Conservation (phyloP, 1,140 invertebrate species). For the Monochamus saltuarius region DNA sequence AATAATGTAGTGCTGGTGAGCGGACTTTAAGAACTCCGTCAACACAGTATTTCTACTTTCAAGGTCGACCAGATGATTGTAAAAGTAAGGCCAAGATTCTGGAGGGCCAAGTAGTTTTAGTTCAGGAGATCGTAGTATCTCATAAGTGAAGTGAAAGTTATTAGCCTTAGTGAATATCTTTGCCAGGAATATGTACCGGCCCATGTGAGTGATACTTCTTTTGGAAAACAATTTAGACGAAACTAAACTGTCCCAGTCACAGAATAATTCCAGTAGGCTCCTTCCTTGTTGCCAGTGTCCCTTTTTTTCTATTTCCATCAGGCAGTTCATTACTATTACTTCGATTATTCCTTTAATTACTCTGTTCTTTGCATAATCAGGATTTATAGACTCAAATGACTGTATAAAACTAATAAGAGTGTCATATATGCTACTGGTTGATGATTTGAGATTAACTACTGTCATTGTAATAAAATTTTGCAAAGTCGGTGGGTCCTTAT, state of each 20-base stretch:
- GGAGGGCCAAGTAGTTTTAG: too few relatives aligned
- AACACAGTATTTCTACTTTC: too few relatives aligned
- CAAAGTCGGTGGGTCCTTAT: conserved; percentile 20
- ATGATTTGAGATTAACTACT: conserved; percentile 22
- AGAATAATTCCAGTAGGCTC: conserved; percentile 21
- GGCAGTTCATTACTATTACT: conserved; percentile 29
- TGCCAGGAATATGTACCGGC: conserved; percentile 31
- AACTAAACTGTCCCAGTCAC: conserved; percentile 31
- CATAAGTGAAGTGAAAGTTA: conserved; percentile 23
- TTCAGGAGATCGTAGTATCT: conserved; percentile 23
- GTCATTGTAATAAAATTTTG: conserved; percentile 32
- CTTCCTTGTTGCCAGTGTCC: conserved; percentile 5
- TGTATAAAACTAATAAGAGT: too few relatives aligned
- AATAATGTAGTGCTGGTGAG: too few relatives aligned
- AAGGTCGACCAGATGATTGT: too few relatives aligned
- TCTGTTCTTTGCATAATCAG: conserved; percentile 5
- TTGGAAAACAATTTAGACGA: conserved; percentile 23
- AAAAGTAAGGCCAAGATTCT: too few relatives aligned
- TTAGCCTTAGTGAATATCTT: conserved; percentile 12
- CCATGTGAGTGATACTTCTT: conserved; percentile 16
- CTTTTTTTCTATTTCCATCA: conserved; percentile 23
- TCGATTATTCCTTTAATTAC: conserved; percentile 25
- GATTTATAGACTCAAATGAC: background rate
- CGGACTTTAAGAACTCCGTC: too few relatives aligned
- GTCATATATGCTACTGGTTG: too few relatives aligned